Percentiles rank a stretch among this genome's conserved stretches.
phyloP scores from a whole-genome alignment of 2,888 invertebrate species.

The Tuberolachnus salignus region DNA sequence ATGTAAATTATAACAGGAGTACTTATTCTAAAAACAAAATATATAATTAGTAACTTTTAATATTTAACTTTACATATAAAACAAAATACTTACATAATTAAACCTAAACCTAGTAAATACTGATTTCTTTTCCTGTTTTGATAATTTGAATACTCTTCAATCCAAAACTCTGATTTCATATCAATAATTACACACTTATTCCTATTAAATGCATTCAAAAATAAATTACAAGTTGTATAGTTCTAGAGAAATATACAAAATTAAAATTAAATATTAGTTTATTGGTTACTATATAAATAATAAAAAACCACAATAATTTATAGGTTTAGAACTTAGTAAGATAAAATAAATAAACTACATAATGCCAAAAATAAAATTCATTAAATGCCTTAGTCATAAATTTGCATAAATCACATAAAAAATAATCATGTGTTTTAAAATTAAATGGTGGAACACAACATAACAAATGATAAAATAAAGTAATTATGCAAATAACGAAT shows the following conservation, averaged over 20 bases:
- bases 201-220: slow-evolving; percentile 18
- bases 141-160: slow-evolving; percentile 20
- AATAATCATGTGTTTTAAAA: too few species aligned
- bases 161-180: neutral
- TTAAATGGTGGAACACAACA: too few species aligned
- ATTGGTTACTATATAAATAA: too few species aligned
- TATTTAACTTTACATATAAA: neutral
- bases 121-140: slow-evolving; percentile 18
- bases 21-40: slow-evolving; percentile 19
- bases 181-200: slow-evolving; percentile 18
- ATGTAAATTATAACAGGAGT: neutral
- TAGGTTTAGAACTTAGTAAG: too few species aligned
- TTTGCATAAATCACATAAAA: too few species aligned
- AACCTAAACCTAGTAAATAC: slow-evolving; percentile 12
- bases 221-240: neutral
- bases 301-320: too few species aligned
- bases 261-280: too few species aligned
- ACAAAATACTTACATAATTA: slow-evolving; percentile 35
- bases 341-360: too few species aligned
- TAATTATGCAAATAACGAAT: too few species aligned
- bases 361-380: too few species aligned
- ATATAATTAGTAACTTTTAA: neutral
- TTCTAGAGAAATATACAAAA: neutral
- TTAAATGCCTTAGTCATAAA: too few species aligned
- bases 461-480: too few species aligned